A percentile compares a stretch with the other conserved stretches of the same genome.
Conservation (phyloP, 2,888 invertebrate species). For the Nephrotoma flavescens region DNA sequence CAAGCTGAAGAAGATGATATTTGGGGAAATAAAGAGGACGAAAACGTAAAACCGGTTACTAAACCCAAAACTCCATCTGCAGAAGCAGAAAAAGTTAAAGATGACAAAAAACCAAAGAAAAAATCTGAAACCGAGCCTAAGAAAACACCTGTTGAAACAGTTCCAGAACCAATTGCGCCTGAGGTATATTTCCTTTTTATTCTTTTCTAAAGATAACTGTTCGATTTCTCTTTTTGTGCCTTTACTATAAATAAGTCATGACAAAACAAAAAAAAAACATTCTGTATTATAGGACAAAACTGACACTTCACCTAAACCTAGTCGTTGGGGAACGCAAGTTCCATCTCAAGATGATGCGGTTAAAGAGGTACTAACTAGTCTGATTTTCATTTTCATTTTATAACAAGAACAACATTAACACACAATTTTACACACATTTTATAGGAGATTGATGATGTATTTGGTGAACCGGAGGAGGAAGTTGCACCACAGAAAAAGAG, state of each 20-base stretch:
- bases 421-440: background rate
- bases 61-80: background rate
- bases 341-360: background rate
- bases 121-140: background rate
- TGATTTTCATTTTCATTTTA: background rate
- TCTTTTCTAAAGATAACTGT: background rate
- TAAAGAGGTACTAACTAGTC: background rate
- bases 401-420: background rate
- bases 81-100: background rate
- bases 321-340: background rate
- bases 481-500: background rate
- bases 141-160: background rate
- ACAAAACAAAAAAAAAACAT: background rate
- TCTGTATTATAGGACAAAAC: background rate
- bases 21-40: background rate
- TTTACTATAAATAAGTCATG: background rate
- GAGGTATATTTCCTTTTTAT: background rate
- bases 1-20: background rate
- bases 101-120: conserved; percentile 2
- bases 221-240: background rate
- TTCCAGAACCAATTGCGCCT: background rate
- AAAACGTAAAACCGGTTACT: background rate
- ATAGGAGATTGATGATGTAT: background rate
- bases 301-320: background rate
- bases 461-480: background rate